Evolutionary conservation across 2,797 vertebrate genomes (phyloP).

Genomic region (Paratrypauchen microcephalus): DNA sequence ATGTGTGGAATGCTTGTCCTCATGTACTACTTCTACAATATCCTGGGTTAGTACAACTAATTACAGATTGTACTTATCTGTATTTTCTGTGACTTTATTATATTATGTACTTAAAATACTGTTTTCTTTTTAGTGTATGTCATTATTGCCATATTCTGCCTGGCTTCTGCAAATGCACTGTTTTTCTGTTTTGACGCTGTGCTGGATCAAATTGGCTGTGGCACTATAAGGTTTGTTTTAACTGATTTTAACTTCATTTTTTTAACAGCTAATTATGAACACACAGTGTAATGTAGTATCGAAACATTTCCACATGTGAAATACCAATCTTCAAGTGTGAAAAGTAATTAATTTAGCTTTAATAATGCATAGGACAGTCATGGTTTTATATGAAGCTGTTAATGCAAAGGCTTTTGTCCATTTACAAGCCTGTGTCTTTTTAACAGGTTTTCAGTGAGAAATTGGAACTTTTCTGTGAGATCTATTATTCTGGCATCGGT

Average conservation of each 20-base stretch:
- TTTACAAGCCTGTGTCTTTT: conserved; percentile 27
- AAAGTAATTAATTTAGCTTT: background rate
- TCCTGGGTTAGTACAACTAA: conserved; percentile 82
- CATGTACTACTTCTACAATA: conserved; percentile 94
- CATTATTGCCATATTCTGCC: conserved; percentile 91
- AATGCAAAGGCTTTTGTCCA: conserved; percentile 4
- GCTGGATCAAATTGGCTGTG: conserved; percentile 80
- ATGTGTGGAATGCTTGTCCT: conserved; percentile 92
- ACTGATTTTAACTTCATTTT: no score
- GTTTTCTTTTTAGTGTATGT: conserved; percentile 84
- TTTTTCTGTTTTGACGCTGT: conserved; percentile 90
- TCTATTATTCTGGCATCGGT: conserved; percentile 84
- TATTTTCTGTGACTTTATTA: background rate
- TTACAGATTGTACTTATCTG: background rate
- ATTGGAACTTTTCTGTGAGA: conserved; percentile 80
- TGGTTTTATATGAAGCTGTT: background rate
- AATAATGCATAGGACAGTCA: background rate
- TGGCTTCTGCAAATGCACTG: conserved; percentile 88
- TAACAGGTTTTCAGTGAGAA: conserved; percentile 77
- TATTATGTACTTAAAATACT: background rate
- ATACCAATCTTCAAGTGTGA: background rate
- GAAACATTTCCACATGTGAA: background rate
- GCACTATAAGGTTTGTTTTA: conserved; percentile 79
- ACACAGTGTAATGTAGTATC: background rate
- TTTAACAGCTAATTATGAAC: background rate